Percentiles rank a stretch among this genome's conserved stretches.
Evolutionary conservation across 2,113 vertebrate genomes (phyloP).

Genomic region (Nasalis larvatus): DNA sequence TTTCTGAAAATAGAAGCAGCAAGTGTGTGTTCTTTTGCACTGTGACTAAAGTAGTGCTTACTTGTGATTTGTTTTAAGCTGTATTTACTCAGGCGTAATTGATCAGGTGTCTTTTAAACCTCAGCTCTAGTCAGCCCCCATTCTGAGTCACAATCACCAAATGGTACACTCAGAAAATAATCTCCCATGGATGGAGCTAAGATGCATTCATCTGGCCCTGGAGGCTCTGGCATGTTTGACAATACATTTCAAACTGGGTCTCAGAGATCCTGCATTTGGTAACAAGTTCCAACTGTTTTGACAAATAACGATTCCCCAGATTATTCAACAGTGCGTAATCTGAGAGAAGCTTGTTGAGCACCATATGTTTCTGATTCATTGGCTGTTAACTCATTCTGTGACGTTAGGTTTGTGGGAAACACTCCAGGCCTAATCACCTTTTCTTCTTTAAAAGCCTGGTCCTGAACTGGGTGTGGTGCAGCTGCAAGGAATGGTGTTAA

Average conservation of each 20-base stretch:
- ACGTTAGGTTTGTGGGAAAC: not conserved
- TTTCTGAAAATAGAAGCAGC: slow-evolving; percentile 79
- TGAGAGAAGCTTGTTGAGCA: not conserved
- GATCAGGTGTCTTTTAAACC: slow-evolving; percentile 37
- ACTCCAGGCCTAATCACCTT: not conserved
- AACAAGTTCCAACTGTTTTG: slow-evolving; percentile 60
- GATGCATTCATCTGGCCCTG: not conserved
- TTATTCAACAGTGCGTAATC: slow-evolving; percentile 26
- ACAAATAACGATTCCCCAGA: slow-evolving; percentile 33
- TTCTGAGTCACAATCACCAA: slow-evolving; percentile 40
- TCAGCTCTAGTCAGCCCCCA: not conserved
- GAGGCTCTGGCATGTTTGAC: slow-evolving; percentile 34
- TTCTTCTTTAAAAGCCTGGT: not conserved
- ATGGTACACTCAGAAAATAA: slow-evolving; percentile 53
- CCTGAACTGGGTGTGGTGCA: not conserved
- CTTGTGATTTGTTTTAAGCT: slow-evolving; percentile 59
- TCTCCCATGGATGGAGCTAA: slow-evolving; percentile 13
- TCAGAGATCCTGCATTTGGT: slow-evolving; percentile 49
- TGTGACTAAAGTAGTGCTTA: slow-evolving; percentile 56
- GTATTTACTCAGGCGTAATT: slow-evolving; percentile 47
- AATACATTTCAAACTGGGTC: slow-evolving; percentile 53
- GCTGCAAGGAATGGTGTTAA: not conserved
- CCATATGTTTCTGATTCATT: slow-evolving; percentile 56
- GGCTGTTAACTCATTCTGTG: slow-evolving; percentile 42
- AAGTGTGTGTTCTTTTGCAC: slow-evolving; percentile 56